Conservation (phyloP, 2,113 vertebrate genomes). For the Bombycilla garrulus region DNA sequence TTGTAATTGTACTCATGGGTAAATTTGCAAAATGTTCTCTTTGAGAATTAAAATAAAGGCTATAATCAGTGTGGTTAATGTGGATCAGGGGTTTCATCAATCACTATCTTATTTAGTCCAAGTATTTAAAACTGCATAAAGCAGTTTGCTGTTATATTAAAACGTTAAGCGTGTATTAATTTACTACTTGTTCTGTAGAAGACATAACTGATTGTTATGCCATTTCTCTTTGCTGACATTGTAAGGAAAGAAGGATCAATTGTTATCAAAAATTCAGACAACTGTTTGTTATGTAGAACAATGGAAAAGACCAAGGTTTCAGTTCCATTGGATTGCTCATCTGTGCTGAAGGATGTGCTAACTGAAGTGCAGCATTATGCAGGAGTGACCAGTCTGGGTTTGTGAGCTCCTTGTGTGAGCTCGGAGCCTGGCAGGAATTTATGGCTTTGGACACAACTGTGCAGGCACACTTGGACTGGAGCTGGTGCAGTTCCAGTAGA, state of each 20-base stretch:
- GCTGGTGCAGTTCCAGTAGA: background rate
- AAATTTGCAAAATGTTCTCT: background rate
- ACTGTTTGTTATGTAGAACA: background rate
- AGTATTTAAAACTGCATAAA: background rate
- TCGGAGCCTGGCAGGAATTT: background rate
- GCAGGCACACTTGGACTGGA: background rate
- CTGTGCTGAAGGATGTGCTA: background rate
- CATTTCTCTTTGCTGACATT: background rate
- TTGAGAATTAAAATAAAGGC: background rate
- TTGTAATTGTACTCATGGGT: background rate
- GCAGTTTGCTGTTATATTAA: background rate
- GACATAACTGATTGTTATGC: accelerated
- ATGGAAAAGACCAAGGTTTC: background rate
- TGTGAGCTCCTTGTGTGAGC: background rate
- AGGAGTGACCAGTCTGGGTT: background rate
- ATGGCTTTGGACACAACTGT: background rate
- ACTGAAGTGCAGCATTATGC: background rate
- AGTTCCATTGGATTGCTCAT: background rate
- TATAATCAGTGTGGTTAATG: accelerated
- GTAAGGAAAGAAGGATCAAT: background rate
- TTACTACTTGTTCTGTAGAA: background rate
- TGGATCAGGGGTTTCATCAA: background rate
- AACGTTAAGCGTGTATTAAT: background rate
- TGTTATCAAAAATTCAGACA: background rate
- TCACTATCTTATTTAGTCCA: background rate